A percentile compares a stretch with the other conserved stretches of the same genome.
Evolutionary conservation across 2,888 invertebrate species (phyloP).

Genomic region (Perdita meconis): DNA sequence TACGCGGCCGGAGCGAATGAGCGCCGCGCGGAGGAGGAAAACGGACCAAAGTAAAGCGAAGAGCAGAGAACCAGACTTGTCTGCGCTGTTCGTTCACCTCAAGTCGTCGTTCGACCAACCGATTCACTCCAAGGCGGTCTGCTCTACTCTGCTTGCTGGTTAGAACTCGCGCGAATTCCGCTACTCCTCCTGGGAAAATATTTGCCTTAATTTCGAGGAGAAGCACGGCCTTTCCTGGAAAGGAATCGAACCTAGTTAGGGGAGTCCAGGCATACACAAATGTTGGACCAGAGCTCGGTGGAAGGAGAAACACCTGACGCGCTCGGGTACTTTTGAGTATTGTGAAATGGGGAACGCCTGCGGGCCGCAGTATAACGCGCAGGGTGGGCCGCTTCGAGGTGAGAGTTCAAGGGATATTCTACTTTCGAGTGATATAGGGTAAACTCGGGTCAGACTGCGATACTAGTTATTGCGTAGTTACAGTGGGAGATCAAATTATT

Average conservation of each 20-base stretch:
- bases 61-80: constrained; percentile 8
- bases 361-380: too few relatives aligned
- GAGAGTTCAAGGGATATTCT: too few relatives aligned
- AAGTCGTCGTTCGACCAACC: constrained; percentile 46
- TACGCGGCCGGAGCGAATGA: constrained; percentile 50
- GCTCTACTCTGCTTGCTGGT: neutral
- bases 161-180: constrained; percentile 33
- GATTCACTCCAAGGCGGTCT: constrained; percentile 25
- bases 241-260: constrained; percentile 39
- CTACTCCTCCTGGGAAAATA: constrained; percentile 51
- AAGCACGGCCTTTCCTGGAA: constrained; percentile 1
- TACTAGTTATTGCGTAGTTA: too few relatives aligned
- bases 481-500: too few relatives aligned
- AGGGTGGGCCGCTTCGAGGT: too few relatives aligned
- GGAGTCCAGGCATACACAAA: neutral
- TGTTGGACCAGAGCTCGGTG: neutral
- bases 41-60: too few relatives aligned
- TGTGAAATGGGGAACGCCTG: constrained; percentile 4
- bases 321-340: neutral
- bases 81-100: constrained; percentile 69
- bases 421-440: too few relatives aligned
- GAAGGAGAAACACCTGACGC: constrained; percentile 22
- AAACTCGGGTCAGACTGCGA: too few relatives aligned
- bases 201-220: constrained; percentile 59
- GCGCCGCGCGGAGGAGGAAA: constrained; percentile 26